Base-by-base conservation (phyloP, 2,113 vertebrate species). In the Microtus richardsoni region DNA sequence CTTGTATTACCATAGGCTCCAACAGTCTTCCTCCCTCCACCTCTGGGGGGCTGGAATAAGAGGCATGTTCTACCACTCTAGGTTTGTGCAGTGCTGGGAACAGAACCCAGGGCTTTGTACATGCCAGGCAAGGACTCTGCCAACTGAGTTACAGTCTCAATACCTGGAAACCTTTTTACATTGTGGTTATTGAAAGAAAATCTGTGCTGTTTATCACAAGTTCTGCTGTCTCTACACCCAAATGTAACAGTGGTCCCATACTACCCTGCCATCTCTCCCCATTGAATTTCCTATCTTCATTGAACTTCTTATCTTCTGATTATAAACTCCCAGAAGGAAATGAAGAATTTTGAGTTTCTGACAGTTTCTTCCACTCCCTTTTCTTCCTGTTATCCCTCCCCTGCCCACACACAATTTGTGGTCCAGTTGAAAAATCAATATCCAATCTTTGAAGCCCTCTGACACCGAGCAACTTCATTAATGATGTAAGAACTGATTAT, bases 101-200 rank as follows among this genome's bases (percentile, higher is more conserved):
- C 4, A 30, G 58, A 44, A 64, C 82, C 7, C 24, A 66, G 82
- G 16, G 26, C 39, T 64, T 44, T 64, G 1, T 64, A 28, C 16
- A 12, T 84, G 26, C 39, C 30, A 64, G 36, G 26, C 60, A 64
- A 30, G 22, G 26, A 66, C 82, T 66, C n/a, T 64, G 58, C 39
- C 39, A 66, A 9, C 58, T 47, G 60, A 44, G 39, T 60, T 84
- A 33, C 39, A 47, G 10, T 26, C n/a, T 7, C 26, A 44, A 41
- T 9, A 9, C 60, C 60, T 84, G 60, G 60, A 84, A 33, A 47
- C 82, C 47, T 89, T 44, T 94, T 96, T 92, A 79, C 91, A 26
- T 54, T 93, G 33, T 3, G 93, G 17, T 89, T 94, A 58, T 39
- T 97, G n/a, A 91, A 94, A 95, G 70, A 52, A 75, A 91, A 91